Evolutionary conservation across 2,888 invertebrate genomes (phyloP), one percentile per base, ranked within the genome.

Genomic region (Drosophila dives): DNA sequence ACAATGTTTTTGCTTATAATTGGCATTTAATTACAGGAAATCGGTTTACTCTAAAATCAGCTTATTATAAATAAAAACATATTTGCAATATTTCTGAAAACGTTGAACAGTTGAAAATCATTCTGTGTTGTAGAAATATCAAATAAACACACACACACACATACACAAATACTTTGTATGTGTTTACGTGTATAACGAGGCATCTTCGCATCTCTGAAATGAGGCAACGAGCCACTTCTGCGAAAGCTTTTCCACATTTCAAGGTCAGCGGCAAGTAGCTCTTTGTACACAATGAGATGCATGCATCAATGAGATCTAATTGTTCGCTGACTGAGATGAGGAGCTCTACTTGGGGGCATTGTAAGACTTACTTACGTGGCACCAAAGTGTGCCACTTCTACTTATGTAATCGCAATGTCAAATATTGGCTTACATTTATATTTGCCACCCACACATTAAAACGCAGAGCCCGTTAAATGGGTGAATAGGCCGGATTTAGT

Each of bases 241-340:
- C 55, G 49, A 48, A 34, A 67, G 76, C 67, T 66, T 75, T 73
- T 79, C 81, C 81, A 75, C 66, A 69, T 74, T 70, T 75, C 86
- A 87, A 85, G 84, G 84, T 81, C 86, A 66, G 29, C 79, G 51
- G 50, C 87, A 87, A 85, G 84, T 83, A 85, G 81, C 86, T 85
- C 86, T 85, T 79, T 73, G 65, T 55, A 7, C 38, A 55, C 29
- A 40, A 40, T 23, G 45, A 45, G 45, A 17, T n/a, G 55, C 8
- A 55, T 75, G 75, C 83, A 88, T 85, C 88, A 85, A 85, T 85
- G 84, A 81, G 83, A 85, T 88, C 84, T 77, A 87, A 85, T 85
- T 85, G 84, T 85, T 87, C 72, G 67, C 3, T 38, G 73, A 73
- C 64, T 59, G 74, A 74, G 34, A 23, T 53, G 75, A 56, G 60